Evolutionary conservation across 2,797 vertebrate species (phyloP).

Genomic region (Psittacula derbiana): DNA sequence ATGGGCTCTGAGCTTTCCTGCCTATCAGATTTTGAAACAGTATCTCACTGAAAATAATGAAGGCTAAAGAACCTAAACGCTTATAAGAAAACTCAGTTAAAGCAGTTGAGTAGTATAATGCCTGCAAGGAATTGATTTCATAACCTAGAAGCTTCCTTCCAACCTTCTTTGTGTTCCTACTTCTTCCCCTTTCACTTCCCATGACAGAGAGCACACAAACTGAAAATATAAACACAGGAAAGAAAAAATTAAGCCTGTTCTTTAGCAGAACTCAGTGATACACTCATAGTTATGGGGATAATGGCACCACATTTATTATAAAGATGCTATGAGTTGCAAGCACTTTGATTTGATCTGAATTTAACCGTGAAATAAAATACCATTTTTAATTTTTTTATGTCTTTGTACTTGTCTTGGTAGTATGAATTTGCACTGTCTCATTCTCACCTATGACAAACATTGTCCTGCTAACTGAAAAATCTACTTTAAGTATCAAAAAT

Average conservation of each 20-base stretch:
- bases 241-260: background rate
- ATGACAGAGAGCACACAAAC: background rate
- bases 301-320: background rate
- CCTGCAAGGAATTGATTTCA: background rate
- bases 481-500: background rate
- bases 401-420: background rate
- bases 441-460: background rate
- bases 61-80: background rate
- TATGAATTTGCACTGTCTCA: background rate
- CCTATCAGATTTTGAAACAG: background rate
- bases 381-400: background rate
- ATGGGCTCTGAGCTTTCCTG: background rate
- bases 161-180: background rate
- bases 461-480: background rate
- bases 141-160: background rate
- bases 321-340: background rate
- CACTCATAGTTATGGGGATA: background rate
- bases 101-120: background rate
- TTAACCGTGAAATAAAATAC: background rate
- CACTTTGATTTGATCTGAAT: background rate
- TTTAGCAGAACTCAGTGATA: background rate
- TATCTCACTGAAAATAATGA: background rate
- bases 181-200: background rate
- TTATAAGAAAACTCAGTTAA: background rate
- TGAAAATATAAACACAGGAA: background rate